Percentiles rank a stretch among this genome's conserved stretches.
These are phyloP conservation scores for Octonoba sinensis DNA, from an alignment of 2,888 invertebrate species.

Conservation along the genomic window DNA sequence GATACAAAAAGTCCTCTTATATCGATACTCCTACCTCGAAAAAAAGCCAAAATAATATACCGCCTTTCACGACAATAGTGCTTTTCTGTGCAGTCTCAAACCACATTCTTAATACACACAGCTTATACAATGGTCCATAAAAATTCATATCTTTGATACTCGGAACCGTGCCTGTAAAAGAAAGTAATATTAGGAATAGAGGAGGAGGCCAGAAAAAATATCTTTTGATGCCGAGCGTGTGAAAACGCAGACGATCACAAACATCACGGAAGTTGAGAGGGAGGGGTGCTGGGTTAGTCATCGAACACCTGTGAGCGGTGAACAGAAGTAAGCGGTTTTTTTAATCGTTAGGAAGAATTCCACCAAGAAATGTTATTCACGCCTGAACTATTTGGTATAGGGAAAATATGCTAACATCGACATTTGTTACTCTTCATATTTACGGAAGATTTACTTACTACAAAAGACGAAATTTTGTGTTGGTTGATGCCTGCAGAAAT, in stretches of 20 bases:
- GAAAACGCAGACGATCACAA: constrained; percentile 57
- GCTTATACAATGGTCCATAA: constrained; percentile 38
- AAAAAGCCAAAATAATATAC: constrained; percentile 39
- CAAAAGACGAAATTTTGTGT: no score
- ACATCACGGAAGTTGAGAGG: constrained; percentile 51
- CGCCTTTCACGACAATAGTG: constrained; percentile 30
- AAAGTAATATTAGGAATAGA: constrained; percentile 2
- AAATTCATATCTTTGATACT: constrained; percentile 54
- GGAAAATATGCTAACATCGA: no score
- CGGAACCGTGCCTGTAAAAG: constrained; percentile 2
- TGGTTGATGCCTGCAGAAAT: no score
- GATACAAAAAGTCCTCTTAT: neutral
- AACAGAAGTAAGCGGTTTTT: neutral
- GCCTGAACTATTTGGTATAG: no score
- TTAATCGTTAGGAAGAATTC: no score
- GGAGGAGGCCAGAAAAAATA: constrained; percentile 10
- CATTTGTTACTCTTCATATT: no score
- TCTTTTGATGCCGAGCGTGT: constrained; percentile 41
- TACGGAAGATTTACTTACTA: no score
- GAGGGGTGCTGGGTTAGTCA: constrained; percentile 51
- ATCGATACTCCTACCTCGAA: neutral
- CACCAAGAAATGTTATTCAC: no score
- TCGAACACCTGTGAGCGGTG: constrained; percentile 52
- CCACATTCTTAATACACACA: constrained; percentile 44
- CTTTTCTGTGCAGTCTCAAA: constrained; percentile 5